Conservation (phyloP, 2,113 vertebrate species). For the Anas platyrhynchos region DNA sequence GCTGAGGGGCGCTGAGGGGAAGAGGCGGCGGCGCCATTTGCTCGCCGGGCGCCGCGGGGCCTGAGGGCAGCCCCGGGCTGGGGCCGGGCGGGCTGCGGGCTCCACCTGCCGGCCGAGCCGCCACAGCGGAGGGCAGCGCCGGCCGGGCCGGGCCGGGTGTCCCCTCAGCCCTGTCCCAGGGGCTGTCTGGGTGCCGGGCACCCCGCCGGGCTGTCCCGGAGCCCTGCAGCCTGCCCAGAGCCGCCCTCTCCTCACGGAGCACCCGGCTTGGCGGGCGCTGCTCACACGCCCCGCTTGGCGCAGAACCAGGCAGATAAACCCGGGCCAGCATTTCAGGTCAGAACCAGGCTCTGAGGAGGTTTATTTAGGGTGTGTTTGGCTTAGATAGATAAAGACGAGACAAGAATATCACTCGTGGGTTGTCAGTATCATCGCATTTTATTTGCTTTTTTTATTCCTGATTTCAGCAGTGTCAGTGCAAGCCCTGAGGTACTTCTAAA, state of each 20-base stretch:
- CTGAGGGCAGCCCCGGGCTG: too few species aligned
- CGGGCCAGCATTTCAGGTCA: neutral
- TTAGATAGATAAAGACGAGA: neutral
- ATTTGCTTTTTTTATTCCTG: neutral
- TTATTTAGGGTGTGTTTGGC: neutral
- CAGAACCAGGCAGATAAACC: neutral
- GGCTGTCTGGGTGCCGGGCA: neutral
- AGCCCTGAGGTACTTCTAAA: neutral
- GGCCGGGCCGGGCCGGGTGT: neutral
- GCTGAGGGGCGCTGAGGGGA: rapidly evolving
- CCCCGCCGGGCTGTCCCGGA: rapidly evolving
- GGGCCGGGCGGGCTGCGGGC: too few species aligned
- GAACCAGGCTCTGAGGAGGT: neutral
- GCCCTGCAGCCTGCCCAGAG: neutral
- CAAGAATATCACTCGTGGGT: neutral
- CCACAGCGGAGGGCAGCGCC: neutral
- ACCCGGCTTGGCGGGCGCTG: rapidly evolving
- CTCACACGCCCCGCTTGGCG: rapidly evolving
- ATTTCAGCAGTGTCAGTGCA: neutral
- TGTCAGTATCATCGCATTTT: neutral
- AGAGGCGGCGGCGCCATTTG: too few species aligned
- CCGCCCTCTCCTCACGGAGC: rapidly evolving
- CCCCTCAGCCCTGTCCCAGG: too few species aligned
- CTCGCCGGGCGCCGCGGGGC: too few species aligned
- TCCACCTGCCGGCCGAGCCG: too few species aligned